These are phyloP conservation scores for Siphonodentalium dalli DNA, from an alignment of 2,888 invertebrate species.

Conservation along the genomic window DNA sequence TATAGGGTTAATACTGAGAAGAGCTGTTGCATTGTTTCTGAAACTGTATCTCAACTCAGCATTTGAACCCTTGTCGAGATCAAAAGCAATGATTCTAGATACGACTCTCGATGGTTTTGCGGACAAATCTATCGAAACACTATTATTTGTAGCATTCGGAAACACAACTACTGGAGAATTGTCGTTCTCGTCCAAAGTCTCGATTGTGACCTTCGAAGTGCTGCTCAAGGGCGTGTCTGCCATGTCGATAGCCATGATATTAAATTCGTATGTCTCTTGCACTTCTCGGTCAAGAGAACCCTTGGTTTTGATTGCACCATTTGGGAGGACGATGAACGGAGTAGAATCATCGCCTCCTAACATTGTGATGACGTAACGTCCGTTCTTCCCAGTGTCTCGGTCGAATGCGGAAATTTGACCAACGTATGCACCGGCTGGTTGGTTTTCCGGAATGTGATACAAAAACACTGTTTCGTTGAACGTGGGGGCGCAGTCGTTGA, in stretches of 20 bases:
- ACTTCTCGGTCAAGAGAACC: slow-evolving; percentile 31
- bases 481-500: slow-evolving; percentile 91
- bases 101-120: slow-evolving; percentile 21
- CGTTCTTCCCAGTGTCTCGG: slow-evolving; percentile 22
- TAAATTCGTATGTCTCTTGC: slow-evolving; percentile 24
- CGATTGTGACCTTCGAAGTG: slow-evolving; percentile 28
- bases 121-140: slow-evolving; percentile 32
- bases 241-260: slow-evolving; percentile 29
- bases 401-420: slow-evolving; percentile 57
- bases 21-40: too few relatives aligned
- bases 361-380: slow-evolving; percentile 16
- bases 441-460: slow-evolving; percentile 67
- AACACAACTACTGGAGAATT: slow-evolving; percentile 33
- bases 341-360: slow-evolving; percentile 1
- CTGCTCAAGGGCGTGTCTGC: slow-evolving; percentile 28
- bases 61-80: slow-evolving; percentile 29
- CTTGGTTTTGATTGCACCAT: slow-evolving; percentile 29
- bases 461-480: slow-evolving; percentile 89
- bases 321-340: slow-evolving; percentile 28
- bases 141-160: slow-evolving; percentile 35
- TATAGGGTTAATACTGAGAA: too few relatives aligned
- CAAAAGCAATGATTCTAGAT: slow-evolving; percentile 21
- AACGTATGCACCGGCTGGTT: slow-evolving; percentile 45
- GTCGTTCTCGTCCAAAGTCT: slow-evolving; percentile 36
- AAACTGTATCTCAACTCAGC: slow-evolving; percentile 22